Percentiles rank a stretch among this genome's conserved stretches.
Evolutionary conservation across 2,888 invertebrate genomes (phyloP).

Genomic region (Pandemis corylana): DNA sequence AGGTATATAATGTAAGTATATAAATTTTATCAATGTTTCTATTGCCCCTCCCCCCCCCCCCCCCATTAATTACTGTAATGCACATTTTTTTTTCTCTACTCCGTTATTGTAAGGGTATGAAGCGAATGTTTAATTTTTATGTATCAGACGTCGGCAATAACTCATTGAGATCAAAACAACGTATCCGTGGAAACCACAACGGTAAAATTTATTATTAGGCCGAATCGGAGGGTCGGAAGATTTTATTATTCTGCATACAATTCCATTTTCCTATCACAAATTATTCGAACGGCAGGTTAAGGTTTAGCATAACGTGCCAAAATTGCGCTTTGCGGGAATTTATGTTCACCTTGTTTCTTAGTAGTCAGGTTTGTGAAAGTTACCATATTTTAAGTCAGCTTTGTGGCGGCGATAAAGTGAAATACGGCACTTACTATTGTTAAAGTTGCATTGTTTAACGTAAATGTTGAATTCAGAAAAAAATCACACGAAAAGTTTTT

Average conservation of each 20-base stretch:
- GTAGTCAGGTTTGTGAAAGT: constrained; percentile 37
- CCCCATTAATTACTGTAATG: too few relatives aligned
- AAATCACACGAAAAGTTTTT: neutral
- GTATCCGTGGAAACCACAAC: constrained; percentile 53
- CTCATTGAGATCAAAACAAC: constrained; percentile 47
- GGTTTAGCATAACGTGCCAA: constrained; percentile 77
- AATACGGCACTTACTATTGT: neutral
- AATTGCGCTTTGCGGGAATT: constrained; percentile 70
- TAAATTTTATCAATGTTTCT: too few relatives aligned
- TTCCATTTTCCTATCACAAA: constrained; percentile 81
- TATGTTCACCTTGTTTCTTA: constrained; percentile 53
- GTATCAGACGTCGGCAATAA: constrained; percentile 43
- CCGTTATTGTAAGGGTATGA: too few relatives aligned
- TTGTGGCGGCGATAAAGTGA: constrained; percentile 6
- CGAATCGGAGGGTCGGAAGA: constrained; percentile 74
- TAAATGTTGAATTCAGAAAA: neutral
- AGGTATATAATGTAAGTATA: too few relatives aligned
- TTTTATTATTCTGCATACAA: constrained; percentile 83
- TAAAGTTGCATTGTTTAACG: neutral
- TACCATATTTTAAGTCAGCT: constrained; percentile 26
- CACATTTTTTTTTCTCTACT: too few relatives aligned
- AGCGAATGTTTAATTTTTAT: constrained; percentile 35
- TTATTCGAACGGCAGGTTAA: constrained; percentile 75
- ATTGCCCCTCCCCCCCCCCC: too few relatives aligned
- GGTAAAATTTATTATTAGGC: constrained; percentile 74